phyloP scores from a whole-genome alignment of 2,888 invertebrate species.

The Volucella zonaria region DNA sequence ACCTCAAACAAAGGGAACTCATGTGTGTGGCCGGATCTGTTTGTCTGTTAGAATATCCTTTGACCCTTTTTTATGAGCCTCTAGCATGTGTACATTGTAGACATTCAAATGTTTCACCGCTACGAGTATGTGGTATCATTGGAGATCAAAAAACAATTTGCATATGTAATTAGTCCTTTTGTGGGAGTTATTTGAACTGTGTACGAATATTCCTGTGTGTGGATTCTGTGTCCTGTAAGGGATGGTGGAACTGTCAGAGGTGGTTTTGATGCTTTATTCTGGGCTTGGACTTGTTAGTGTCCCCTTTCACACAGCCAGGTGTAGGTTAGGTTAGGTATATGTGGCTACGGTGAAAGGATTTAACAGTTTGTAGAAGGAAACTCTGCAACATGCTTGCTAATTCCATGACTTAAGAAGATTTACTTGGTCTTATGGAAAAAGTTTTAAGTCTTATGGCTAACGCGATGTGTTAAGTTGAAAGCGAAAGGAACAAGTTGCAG shows the following conservation, averaged over 20 bases:
- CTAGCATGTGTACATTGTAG: constrained; percentile 6
- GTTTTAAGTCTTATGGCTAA: constrained; percentile 29
- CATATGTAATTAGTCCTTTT: constrained; percentile 75
- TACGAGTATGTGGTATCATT: constrained; percentile 72
- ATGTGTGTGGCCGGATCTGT: constrained; percentile 13
- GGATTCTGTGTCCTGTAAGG: constrained; percentile 27
- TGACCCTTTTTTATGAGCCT: constrained; percentile 56
- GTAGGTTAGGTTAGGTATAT: constrained; percentile 8
- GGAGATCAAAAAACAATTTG: constrained; percentile 76
- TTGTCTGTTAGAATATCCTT: constrained; percentile 37
- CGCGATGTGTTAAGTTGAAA: constrained; percentile 39
- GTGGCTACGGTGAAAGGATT: constrained; percentile 48
- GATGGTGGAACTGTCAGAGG: constrained; percentile 50
- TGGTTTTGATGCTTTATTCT: constrained; percentile 9
- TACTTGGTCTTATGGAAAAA: constrained; percentile 48
- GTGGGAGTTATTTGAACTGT: constrained; percentile 24
- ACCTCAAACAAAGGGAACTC: constrained; percentile 60
- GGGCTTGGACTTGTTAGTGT: not conserved
- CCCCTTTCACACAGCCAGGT: constrained; percentile 25
- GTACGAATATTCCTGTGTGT: constrained; percentile 32
- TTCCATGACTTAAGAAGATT: constrained; percentile 65
- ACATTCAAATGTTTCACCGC: constrained; percentile 72
- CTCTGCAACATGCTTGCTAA: constrained; percentile 61
- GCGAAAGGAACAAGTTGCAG: constrained; percentile 25
- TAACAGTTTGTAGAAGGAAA: constrained; percentile 52